Base-by-base conservation (phyloP, 2,888 invertebrate species). In the Agrilus cyanescens region DNA sequence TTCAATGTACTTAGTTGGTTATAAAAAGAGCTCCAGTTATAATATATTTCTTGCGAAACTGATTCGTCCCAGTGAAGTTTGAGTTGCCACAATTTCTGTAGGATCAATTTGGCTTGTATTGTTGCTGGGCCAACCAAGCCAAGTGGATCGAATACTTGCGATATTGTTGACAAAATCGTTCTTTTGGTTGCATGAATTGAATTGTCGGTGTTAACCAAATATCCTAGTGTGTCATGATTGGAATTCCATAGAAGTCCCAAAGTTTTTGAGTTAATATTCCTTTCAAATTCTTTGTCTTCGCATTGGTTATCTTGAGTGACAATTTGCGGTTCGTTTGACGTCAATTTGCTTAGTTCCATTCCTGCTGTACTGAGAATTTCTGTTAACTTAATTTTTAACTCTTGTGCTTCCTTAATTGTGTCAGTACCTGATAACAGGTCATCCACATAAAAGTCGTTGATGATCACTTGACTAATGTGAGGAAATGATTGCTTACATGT, bases 91-190 rank as follows among this genome's bases (percentile, higher is more conserved):
- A 52, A 37, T n/a, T 42, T 10, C 37, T 49, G 46, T 12, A 51
- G 40, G 20, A 53, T 20, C 14, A 53, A 49, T 40, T 55, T 54
- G 12, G 53, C 52, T 5, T 38, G 37, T 7, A 52, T 44, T 5
- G 43, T 45, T 32, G 50, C 44, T 4, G 52, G 53, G 12, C 53
- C 47, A 10, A 52, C 18, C 1, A 54, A 30, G 10, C 52, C 52
- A 6, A 53, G 44, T 5, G 53, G 49, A 39, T 56, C 53, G 36
- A 45, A 54, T 8, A 53, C 43, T 38, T 46, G 46, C 5, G 51
- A 41, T 10, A 52, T 47, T 15, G 36, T 32, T 3, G 52, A 52
- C 14, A 51, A 36, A 12, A 51, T 44, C 18, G 12, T 33, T 18
- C 33, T 12, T 18, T 40, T 38, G 4, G 14, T 40, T 15, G 33